These are phyloP conservation scores for Microplitis demolitor DNA, from an alignment of 1,140 invertebrate species.

Conservation along the genomic window DNA sequence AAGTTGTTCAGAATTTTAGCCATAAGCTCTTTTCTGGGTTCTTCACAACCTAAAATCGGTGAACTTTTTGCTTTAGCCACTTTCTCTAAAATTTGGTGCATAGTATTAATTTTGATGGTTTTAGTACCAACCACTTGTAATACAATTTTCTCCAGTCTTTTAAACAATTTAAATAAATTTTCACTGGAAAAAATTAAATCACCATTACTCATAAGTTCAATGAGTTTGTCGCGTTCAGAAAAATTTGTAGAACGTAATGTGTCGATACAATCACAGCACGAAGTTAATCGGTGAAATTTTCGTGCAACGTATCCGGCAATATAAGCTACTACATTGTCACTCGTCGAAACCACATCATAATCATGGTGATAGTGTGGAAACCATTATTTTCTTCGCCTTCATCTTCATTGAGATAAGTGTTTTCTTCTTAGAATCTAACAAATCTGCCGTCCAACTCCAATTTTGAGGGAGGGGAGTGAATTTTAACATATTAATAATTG, in stretches of 20 bases:
- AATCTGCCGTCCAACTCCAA: background rate
- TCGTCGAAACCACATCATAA: conserved; percentile 27
- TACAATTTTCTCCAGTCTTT: conserved; percentile 6
- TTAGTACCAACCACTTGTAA: conserved; percentile 7
- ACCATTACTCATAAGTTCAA: conserved; percentile 13
- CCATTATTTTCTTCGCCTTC: background rate
- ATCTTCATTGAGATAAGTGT: too few species aligned
- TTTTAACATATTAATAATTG: background rate
- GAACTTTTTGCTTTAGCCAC: background rate
- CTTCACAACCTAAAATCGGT: conserved; percentile 4
- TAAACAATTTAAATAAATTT: conserved; percentile 4
- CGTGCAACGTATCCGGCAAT: conserved; percentile 30
- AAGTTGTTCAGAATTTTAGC: conserved; percentile 13
- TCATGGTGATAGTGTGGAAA: background rate
- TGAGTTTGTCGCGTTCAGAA: conserved; percentile 11
- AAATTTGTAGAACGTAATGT: background rate
- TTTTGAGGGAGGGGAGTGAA: background rate
- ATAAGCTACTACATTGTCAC: conserved; percentile 17
- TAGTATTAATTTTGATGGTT: background rate
- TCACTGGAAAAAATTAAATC: conserved; percentile 10
- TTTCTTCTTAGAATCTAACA: background rate
- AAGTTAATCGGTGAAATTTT: conserved; percentile 9
- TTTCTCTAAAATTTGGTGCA: conserved; percentile 8
- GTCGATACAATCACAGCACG: conserved; percentile 19
- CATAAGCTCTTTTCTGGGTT: conserved; percentile 7